Conservation (phyloP, 1,140 invertebrate species). For the Drosophila tristis region DNA sequence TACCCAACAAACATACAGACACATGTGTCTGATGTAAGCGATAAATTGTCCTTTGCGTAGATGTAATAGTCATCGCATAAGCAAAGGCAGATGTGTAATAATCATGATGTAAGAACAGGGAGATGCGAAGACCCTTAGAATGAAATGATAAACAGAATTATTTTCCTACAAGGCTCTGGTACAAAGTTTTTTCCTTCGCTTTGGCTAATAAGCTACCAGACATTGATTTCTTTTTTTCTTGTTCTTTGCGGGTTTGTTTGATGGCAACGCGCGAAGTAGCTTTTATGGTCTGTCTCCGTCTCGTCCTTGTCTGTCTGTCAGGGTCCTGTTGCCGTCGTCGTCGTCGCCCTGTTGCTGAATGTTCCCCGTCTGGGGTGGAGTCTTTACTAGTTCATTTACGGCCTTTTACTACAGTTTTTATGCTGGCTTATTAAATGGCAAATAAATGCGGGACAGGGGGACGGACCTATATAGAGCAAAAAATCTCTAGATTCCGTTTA, state of each 20-base stretch:
- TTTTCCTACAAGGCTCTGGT: constrained; percentile 15
- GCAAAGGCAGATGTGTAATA: too few species aligned
- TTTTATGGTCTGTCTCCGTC: constrained; percentile 65
- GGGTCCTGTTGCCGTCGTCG: constrained; percentile 1
- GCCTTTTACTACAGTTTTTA: constrained; percentile 80
- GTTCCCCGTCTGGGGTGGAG: constrained; percentile 3
- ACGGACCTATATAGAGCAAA: constrained; percentile 10
- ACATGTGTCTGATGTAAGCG: constrained; percentile 26
- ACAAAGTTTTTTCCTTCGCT: constrained; percentile 9
- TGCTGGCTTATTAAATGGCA: constrained; percentile 75
- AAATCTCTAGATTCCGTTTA: constrained; percentile 9
- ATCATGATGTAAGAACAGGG: too few species aligned
- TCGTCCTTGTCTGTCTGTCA: constrained; percentile 32
- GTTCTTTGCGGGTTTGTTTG: constrained; percentile 3
- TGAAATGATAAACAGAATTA: constrained; percentile 1
- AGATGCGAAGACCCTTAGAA: not conserved
- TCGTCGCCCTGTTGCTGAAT: not conserved
- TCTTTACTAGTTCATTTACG: constrained; percentile 76
- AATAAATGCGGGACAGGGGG: constrained; percentile 59
- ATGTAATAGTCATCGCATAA: constrained; percentile 19
- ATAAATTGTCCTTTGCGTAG: constrained; percentile 34
- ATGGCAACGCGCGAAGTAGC: constrained; percentile 6
- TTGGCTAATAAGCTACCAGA: constrained; percentile 65
- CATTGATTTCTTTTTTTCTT: constrained; percentile 63
- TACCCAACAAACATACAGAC: not conserved